Base-by-base conservation (phyloP, 2,113 vertebrate genomes). In the Otus sunia region DNA sequence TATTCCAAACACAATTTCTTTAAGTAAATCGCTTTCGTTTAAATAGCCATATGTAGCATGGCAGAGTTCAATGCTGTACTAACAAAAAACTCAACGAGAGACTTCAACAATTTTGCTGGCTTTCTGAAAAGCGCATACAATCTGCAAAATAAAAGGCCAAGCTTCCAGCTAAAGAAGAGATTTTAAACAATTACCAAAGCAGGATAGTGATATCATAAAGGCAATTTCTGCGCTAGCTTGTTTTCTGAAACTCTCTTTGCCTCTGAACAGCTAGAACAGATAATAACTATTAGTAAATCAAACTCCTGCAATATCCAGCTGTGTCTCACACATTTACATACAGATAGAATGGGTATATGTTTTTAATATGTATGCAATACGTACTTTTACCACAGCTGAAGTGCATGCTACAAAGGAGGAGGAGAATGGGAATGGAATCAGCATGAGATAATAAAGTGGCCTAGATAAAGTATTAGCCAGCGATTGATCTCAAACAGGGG, bases 241-340 rank as follows among this genome's bases (percentile, higher is more conserved):
- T 99, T 98, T 98, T 97, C 96, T 96, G 94, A 87, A 97, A 98
- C 98, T 98, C 98, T 97, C 98, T 97, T 97, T 98, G 98, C 98
- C 98, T 98, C 98, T 76, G 99, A 99, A 98, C 98, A 99, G 99
- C 99, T 98, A 98, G 98, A 99, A 99, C 98, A 99, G 99, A 99
- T 99, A 99, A 99, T 99, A 99, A 99, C 99, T 99, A 99, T 99
- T 99, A 99, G 99, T 99, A 99, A 99, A 99, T 99, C 99, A 99
- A 99, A 99, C 98, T 98, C 98, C 98, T 99, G 98, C 98, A 97
- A 97, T 98, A 98, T 99, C 99, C 99, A 99, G 99, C 99, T 99
- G 99, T 99, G 99, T 96, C 99, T 98, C 98, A 97, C 97, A 72
- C 98, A 99, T 99, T 99, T 99, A 99, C 99, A 99, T 99, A 99